Conservation (phyloP, 2,113 vertebrate genomes). For the Podiceps cristatus region DNA sequence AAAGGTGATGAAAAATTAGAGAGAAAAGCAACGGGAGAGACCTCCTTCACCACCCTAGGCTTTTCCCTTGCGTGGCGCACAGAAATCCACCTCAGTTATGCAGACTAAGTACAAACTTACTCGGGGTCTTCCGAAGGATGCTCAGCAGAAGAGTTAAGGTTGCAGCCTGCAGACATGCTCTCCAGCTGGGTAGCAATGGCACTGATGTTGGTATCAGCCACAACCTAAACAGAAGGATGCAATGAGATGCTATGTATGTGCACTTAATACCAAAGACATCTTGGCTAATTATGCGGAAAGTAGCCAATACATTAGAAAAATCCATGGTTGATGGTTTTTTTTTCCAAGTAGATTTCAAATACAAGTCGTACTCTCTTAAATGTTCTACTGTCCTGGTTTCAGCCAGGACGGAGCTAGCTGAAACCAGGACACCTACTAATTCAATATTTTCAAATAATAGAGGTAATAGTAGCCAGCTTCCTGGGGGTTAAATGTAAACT, state of each 20-base stretch:
- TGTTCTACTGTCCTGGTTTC: neutral
- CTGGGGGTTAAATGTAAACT: neutral
- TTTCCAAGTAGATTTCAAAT: neutral
- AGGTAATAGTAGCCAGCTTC: neutral
- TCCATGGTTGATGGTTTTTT: accelerated
- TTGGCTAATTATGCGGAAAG: neutral
- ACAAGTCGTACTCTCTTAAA: too few species aligned
- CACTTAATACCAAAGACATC: neutral
- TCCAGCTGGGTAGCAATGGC: constrained; percentile 92
- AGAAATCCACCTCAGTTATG: neutral
- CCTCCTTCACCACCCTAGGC: neutral
- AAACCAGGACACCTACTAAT: neutral
- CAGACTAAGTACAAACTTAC: constrained; percentile 77
- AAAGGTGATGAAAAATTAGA: neutral
- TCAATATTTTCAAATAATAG: neutral
- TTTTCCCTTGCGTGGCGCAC: neutral
- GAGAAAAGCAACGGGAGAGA: neutral
- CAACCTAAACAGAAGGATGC: constrained; percentile 78
- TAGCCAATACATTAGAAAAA: neutral
- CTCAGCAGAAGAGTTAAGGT: constrained; percentile 68
- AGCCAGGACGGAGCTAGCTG: too few species aligned
- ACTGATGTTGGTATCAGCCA: constrained; percentile 93
- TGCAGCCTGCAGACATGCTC: constrained; percentile 80
- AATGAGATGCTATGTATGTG: neutral
- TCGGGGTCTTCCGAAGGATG: constrained; percentile 79